These are phyloP conservation scores for Microctonus brassicae DNA, from an alignment of 2,888 invertebrate species.

Conservation along the genomic window DNA sequence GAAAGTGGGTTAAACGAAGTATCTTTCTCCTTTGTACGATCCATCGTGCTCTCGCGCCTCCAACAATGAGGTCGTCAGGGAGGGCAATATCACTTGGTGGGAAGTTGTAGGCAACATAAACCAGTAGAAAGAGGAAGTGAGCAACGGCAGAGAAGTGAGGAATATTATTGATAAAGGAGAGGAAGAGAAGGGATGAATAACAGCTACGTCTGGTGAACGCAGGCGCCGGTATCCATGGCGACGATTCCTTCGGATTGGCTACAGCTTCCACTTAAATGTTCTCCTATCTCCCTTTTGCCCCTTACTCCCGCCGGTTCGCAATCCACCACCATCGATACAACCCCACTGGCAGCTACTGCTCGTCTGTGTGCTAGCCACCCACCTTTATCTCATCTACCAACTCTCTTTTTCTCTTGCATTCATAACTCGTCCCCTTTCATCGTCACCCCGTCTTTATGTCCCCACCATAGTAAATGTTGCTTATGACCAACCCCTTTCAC, in stretches of 20 bases:
- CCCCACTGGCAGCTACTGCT: conserved; percentile 45
- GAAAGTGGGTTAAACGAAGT: conserved; percentile 64
- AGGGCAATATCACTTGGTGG: neutral
- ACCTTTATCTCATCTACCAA: conserved; percentile 40
- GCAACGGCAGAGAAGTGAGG: conserved; percentile 37
- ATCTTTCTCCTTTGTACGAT: conserved; percentile 45
- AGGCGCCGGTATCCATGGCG: conserved; percentile 68
- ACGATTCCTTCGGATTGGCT: conserved; percentile 70
- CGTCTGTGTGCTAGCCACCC: conserved; percentile 34
- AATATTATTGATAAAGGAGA: neutral
- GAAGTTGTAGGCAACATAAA: conserved; percentile 13
- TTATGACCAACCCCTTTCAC: conserved; percentile 48
- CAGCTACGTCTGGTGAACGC: conserved; percentile 54
- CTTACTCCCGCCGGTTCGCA: conserved; percentile 38
- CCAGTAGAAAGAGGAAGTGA: conserved; percentile 41
- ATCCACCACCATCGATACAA: conserved; percentile 64
- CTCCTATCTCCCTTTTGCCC: conserved; percentile 45
- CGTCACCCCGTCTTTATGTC: conserved; percentile 36
- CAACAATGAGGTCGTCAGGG: conserved; percentile 24
- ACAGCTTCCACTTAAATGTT: conserved; percentile 65
- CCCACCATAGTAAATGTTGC: conserved; percentile 39
- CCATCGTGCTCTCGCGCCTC: conserved; percentile 32
- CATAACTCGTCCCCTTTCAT: conserved; percentile 32
- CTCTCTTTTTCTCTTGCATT: conserved; percentile 24
- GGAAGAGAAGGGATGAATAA: conserved; percentile 27